phyloP scores from a whole-genome alignment of 2,113 vertebrate species.

The Psittacula cyanocephala region DNA sequence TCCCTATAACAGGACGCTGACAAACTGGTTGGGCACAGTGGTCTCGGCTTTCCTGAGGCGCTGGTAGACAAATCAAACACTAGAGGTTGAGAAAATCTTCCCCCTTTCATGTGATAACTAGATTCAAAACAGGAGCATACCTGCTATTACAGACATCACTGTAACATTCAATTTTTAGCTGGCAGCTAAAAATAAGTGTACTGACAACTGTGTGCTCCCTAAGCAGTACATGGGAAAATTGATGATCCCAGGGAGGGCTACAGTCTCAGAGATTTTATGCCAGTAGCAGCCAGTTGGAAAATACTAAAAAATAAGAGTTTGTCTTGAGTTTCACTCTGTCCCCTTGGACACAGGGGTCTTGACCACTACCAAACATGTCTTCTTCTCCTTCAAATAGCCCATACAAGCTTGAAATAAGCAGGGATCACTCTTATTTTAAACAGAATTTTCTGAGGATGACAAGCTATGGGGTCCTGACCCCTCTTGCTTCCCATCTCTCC shows the following conservation, averaged over 20 bases:
- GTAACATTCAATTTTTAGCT: neutral
- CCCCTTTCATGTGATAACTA: neutral
- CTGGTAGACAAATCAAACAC: neutral
- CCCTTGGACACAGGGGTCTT: neutral
- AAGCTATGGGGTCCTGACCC: neutral
- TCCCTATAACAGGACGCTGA: neutral
- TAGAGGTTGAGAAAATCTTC: neutral
- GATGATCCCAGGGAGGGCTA: neutral
- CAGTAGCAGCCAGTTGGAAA: neutral
- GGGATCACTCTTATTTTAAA: neutral
- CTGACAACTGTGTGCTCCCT: neutral
- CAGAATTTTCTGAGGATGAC: neutral
- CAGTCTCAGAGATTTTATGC: neutral
- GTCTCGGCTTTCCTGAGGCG: neutral
- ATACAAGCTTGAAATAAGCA: neutral
- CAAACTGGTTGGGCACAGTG: neutral
- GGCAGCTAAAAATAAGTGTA: neutral
- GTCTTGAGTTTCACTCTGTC: neutral
- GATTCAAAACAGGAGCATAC: neutral
- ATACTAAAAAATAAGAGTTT: neutral
- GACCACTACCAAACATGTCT: neutral
- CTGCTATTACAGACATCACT: neutral
- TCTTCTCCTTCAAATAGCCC: neutral
- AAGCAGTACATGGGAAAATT: neutral
- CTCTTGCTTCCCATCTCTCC: neutral